These are phyloP conservation scores for Charadrius vociferus DNA, from an alignment of 2,113 vertebrate genomes.

Conservation along the genomic window DNA sequence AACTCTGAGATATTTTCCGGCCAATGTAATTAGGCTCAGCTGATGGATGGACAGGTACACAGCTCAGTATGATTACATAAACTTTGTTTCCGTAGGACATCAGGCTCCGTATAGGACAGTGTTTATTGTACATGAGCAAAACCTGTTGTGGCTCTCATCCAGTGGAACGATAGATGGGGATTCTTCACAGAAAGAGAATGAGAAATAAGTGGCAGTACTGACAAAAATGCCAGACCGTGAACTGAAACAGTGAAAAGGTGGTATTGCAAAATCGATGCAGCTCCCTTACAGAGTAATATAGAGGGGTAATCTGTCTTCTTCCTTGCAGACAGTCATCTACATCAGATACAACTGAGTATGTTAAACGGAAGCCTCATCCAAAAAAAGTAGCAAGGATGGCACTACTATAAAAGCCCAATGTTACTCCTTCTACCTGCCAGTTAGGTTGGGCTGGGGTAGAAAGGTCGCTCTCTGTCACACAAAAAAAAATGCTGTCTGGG, in stretches of 20 bases:
- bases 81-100: not conserved
- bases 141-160: not conserved
- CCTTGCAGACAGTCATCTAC: not conserved
- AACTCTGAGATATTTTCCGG: not conserved
- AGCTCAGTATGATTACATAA: not conserved
- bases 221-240: not conserved
- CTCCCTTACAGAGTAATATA: not conserved
- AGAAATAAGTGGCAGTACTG: not conserved
- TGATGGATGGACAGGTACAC: not conserved
- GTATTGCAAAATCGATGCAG: conserved; percentile 8
- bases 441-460: not conserved
- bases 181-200: not conserved
- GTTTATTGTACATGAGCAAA: not conserved
- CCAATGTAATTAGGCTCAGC: not conserved
- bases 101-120: not conserved
- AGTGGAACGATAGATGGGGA: not conserved
- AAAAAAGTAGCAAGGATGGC: not conserved
- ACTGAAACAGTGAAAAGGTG: not conserved
- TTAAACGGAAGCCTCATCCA: conserved; percentile 2
- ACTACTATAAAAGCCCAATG: not conserved
- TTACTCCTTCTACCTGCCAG: not conserved
- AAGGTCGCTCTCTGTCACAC: not conserved
- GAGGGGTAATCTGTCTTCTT: not conserved
- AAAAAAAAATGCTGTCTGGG: not conserved
- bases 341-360: not conserved